These are phyloP conservation scores for Drosophila murphyi DNA, from an alignment of 1,140 invertebrate species.

Conservation along the genomic window DNA sequence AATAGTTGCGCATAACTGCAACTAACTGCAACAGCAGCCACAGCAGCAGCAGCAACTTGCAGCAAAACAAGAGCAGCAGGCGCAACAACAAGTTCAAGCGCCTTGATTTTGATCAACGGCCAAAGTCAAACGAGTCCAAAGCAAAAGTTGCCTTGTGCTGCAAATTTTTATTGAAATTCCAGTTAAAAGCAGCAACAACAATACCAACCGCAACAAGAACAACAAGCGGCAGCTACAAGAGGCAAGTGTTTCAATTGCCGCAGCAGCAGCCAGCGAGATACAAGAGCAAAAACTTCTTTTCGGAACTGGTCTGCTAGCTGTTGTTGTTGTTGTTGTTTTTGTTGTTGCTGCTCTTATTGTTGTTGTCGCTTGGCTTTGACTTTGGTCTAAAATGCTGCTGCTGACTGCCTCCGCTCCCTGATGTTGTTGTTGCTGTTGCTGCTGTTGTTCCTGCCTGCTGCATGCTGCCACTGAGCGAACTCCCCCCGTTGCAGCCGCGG, in stretches of 20 bases:
- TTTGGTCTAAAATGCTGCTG: constrained; percentile 77
- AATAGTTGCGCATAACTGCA: constrained; percentile 78
- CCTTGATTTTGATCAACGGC: constrained; percentile 73
- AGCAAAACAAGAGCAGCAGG: constrained; percentile 58
- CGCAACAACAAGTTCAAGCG: constrained; percentile 78
- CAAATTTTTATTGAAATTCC: constrained; percentile 83
- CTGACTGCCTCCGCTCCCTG: constrained; percentile 15
- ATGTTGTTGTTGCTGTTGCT: constrained; percentile 45
- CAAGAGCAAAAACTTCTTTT: constrained; percentile 68
- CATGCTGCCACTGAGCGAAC: constrained; percentile 20
- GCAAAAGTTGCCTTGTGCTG: constrained; percentile 68
- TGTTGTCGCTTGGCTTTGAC: constrained; percentile 44
- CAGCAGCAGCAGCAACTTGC: constrained; percentile 26
- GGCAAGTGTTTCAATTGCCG: constrained; percentile 78
- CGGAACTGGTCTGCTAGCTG: constrained; percentile 69
- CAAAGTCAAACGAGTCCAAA: constrained; percentile 78
- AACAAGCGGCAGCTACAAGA: constrained; percentile 43
- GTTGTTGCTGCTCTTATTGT: constrained; percentile 39
- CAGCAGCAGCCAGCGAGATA: constrained; percentile 50
- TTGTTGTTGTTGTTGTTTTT: constrained; percentile 41
- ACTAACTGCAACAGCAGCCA: constrained; percentile 67
- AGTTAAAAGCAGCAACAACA: constrained; percentile 65
- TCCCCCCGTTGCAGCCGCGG: constrained; percentile 22
- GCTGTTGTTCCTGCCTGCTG: constrained; percentile 26
- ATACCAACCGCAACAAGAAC: constrained; percentile 23